Evolutionary conservation across 1,140 invertebrate species (phyloP), one percentile per base, ranked within the genome.

Genomic region (Lutraria rhynchaena): DNA sequence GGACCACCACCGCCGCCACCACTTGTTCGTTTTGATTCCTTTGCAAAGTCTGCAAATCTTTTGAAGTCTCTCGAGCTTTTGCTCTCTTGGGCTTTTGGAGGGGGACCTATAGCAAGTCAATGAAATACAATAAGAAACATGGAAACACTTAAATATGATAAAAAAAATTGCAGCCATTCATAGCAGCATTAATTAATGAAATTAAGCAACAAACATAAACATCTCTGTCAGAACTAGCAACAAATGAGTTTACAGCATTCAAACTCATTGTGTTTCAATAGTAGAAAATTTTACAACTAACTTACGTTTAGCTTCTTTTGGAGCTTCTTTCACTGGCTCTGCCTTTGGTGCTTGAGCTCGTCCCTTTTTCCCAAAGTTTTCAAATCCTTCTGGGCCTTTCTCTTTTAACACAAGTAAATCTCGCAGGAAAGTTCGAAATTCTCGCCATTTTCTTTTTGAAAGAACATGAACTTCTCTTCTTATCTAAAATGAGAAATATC

Each of bases 371-470:
- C 96, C 98, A 91, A 96, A 98, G 87, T 98, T 98, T 91, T 97
- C 97, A 92, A 98, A 98, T 24, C 97, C 97, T 93, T 98, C 97
- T 0, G 97, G 24, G 1, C 27, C 96, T 17, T 86, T 76, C 51
- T 90, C 82, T 24, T 85, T 53, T 37, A 88, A 74, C 3, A 87
- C 24, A 19, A 51, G 24, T 75, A 84, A 85, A 60, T 88, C 83
- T 78, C 81, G 51, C 0, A 88, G 27, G 15, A 86, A 41, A n/a
- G 80, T 57, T 53, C 49, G 58, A 33, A 86, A 70, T 46, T 73
- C 74, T 55, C 73, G 37, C 29, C 73, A 61, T 41, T 60, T 73
- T 61, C 85, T 60, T 22, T 65, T 81, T 27, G 71, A 82, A 22
- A 86, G 69, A 22, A 83, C 51, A 44, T 83, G 82, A 22, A 86